Conservation (phyloP, 2,113 vertebrate genomes). For the Stigmatopora argus region DNA sequence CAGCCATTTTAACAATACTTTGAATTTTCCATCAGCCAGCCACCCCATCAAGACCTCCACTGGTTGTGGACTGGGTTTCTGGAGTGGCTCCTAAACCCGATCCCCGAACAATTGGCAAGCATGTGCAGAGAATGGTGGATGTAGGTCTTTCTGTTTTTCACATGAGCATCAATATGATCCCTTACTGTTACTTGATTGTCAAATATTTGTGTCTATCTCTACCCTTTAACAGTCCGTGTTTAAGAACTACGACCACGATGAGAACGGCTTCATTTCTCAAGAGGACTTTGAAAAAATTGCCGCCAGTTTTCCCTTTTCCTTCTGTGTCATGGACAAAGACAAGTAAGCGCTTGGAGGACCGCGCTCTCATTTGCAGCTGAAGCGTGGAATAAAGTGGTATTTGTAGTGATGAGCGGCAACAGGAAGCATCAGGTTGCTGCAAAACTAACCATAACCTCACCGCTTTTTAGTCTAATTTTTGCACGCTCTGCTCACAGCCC, state of each 20-base stretch:
- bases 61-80: slow-evolving; percentile 90
- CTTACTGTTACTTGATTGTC: slow-evolving; percentile 20
- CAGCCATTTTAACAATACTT: slow-evolving; percentile 9
- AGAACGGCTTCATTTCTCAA: slow-evolving; percentile 93
- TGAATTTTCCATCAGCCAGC: slow-evolving; percentile 72
- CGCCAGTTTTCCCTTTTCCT: slow-evolving; percentile 92
- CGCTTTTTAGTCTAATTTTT: slow-evolving; percentile 6
- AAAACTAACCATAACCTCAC: slow-evolving; percentile 26
- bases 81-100: slow-evolving; percentile 90
- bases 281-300: slow-evolving; percentile 96
- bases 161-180: slow-evolving; percentile 2
- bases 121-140: slow-evolving; percentile 94
- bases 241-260: slow-evolving; percentile 93
- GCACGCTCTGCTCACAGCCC: neutral
- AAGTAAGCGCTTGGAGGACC: slow-evolving; percentile 72
- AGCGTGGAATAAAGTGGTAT: slow-evolving; percentile 40
- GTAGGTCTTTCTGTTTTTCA: slow-evolving; percentile 70
- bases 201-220: slow-evolving; percentile 24
- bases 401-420: slow-evolving; percentile 46
- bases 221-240: slow-evolving; percentile 82
- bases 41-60: slow-evolving; percentile 85
- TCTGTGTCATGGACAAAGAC: slow-evolving; percentile 95
- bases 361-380: slow-evolving; percentile 14
- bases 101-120: slow-evolving; percentile 92
- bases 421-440: slow-evolving; percentile 45